These are phyloP conservation scores for Drosophila jambulina DNA, from an alignment of 1,140 invertebrate genomes.

Conservation along the genomic window DNA sequence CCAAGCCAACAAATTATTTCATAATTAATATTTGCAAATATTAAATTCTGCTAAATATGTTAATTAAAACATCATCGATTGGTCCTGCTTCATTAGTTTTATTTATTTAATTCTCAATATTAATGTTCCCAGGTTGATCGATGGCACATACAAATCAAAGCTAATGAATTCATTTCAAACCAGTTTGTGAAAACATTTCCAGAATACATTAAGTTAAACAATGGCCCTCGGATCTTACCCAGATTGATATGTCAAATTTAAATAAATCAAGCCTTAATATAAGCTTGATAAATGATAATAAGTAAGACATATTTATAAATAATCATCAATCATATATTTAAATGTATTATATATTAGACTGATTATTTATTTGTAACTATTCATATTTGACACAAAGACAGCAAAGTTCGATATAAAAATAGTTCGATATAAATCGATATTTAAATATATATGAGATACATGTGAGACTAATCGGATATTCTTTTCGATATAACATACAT, in stretches of 20 bases:
- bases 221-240: not conserved
- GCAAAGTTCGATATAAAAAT: no score
- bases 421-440: no score
- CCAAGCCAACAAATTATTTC: not conserved
- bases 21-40: not conserved
- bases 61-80: constrained; percentile 10
- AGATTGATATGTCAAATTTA: not conserved
- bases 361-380: not conserved
- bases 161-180: constrained; percentile 6
- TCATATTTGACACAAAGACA: no score
- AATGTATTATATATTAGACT: not conserved
- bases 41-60: constrained; percentile 6
- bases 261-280: not conserved
- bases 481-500: no score
- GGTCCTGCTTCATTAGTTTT: constrained; percentile 19
- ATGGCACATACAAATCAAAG: constrained; percentile 8
- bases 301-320: not conserved
- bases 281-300: not conserved
- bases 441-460: no score
- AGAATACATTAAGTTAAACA: constrained; percentile 9
- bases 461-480: no score
- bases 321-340: not conserved
- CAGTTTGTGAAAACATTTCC: constrained; percentile 9
- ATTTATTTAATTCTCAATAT: constrained; percentile 13
- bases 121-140: not conserved